Conservation (phyloP, 2,113 vertebrate genomes). For the Heteronetta atricapilla region DNA sequence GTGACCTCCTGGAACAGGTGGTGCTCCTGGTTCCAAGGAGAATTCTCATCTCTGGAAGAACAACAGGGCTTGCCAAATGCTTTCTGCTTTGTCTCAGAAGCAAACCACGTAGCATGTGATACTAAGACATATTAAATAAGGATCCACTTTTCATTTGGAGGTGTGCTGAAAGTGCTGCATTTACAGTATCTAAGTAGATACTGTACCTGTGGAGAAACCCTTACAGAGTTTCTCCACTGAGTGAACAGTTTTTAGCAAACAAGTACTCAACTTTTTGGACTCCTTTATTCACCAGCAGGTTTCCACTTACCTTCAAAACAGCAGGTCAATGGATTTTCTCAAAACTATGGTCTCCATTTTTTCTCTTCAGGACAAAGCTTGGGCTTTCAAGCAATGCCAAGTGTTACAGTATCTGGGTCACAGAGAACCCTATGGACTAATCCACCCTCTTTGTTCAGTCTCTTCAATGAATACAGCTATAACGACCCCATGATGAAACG, state of each 20-base stretch:
- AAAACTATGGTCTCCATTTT: not conserved
- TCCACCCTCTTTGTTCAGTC: not conserved
- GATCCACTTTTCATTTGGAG: not conserved
- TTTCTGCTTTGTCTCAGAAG: not conserved
- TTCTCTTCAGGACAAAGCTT: not conserved
- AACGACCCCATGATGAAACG: not conserved
- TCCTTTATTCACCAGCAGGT: not conserved
- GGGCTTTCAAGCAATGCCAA: not conserved
- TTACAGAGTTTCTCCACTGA: not conserved
- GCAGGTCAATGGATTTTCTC: not conserved
- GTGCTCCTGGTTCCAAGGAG: not conserved
- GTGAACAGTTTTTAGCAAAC: not conserved
- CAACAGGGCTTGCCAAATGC: fast-evolving
- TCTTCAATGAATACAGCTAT: not conserved
- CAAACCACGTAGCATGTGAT: not conserved
- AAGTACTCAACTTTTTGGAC: not conserved
- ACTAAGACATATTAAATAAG: not conserved
- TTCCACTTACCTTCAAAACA: not conserved
- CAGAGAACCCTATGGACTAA: not conserved
- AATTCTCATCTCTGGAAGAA: not conserved
- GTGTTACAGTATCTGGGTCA: not conserved
- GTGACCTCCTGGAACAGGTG: not conserved
- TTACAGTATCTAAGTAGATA: not conserved
- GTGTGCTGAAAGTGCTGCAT: not conserved
- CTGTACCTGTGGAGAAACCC: too few species aligned